Conservation (phyloP, 2,797 vertebrate genomes). For the Ctenochaetus hawaiiensis region DNA sequence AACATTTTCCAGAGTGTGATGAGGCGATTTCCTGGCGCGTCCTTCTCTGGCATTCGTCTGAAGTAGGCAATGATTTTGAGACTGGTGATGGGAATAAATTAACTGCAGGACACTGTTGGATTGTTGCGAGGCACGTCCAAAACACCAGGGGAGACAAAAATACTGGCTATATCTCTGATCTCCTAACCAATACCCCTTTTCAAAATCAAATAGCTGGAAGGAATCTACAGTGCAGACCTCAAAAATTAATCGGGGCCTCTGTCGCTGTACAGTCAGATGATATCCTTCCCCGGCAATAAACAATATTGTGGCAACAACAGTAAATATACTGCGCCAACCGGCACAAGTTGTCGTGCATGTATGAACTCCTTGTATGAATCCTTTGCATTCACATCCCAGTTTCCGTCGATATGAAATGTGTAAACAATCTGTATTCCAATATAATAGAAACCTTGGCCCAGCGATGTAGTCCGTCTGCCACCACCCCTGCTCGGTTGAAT, state of each 20-base stretch:
- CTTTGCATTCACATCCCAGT: slow-evolving; percentile 72
- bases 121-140: slow-evolving; percentile 51
- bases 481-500: slow-evolving; percentile 61
- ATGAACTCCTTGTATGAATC: slow-evolving; percentile 59
- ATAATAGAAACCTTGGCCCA: slow-evolving; percentile 59
- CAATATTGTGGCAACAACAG: slow-evolving; percentile 57
- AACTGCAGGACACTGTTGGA: slow-evolving; percentile 23
- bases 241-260: slow-evolving; percentile 62
- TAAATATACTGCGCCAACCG: slow-evolving; percentile 66
- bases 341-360: slow-evolving; percentile 62
- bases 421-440: slow-evolving; percentile 65
- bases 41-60: slow-evolving; percentile 75
- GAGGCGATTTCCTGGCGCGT: slow-evolving; percentile 68
- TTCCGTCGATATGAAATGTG: slow-evolving; percentile 44
- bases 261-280: slow-evolving; percentile 57
- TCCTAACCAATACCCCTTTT: slow-evolving; percentile 37
- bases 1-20: slow-evolving; percentile 89
- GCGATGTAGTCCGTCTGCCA: slow-evolving; percentile 64
- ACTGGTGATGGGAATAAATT: slow-evolving; percentile 51
- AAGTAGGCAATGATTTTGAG: slow-evolving; percentile 51
- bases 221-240: slow-evolving; percentile 59
- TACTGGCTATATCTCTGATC: slow-evolving; percentile 22
- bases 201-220: slow-evolving; percentile 43
- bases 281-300: slow-evolving; percentile 39
- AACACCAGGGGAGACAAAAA: slow-evolving; percentile 39